These are phyloP conservation scores for Iselma pallidipennis DNA, from an alignment of 2,888 invertebrate genomes.

Conservation along the genomic window DNA sequence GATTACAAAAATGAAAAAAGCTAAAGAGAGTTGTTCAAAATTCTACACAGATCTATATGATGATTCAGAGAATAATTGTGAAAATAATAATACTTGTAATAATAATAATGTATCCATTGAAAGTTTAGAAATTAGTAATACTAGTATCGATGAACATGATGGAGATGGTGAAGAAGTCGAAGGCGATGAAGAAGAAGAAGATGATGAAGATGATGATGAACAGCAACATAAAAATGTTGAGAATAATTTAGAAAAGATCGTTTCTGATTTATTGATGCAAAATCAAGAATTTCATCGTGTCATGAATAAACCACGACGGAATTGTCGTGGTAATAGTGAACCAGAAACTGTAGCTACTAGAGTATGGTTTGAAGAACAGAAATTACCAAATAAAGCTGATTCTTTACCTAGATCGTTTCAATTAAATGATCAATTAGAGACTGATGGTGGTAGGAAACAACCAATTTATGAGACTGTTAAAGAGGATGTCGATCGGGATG, in stretches of 20 bases:
- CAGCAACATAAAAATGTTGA: conserved; percentile 51
- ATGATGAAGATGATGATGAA: conserved; percentile 55
- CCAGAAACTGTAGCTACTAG: conserved; percentile 60
- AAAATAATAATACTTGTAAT: conserved; percentile 62
- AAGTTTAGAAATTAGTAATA: conserved; percentile 52
- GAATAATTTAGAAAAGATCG: conserved; percentile 74
- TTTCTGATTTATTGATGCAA: conserved; percentile 80
- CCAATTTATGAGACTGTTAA: conserved; percentile 40
- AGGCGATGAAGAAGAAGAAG: conserved; percentile 44
- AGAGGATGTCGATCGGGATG: conserved; percentile 40
- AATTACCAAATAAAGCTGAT: conserved; percentile 72
- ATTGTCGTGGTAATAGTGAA: conserved; percentile 46
- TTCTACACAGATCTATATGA: conserved; percentile 72
- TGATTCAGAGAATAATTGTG: conserved; percentile 54
- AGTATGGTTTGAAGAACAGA: neutral
- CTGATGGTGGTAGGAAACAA: conserved; percentile 55
- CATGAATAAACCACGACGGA: conserved; percentile 68
- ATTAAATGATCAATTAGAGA: conserved; percentile 60
- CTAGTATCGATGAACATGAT: conserved; percentile 60
- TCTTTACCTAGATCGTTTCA: conserved; percentile 80
- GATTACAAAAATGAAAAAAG: conserved; percentile 71
- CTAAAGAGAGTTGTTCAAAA: conserved; percentile 62
- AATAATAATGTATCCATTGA: conserved; percentile 63
- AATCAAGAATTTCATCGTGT: conserved; percentile 81
- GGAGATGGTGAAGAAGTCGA: conserved; percentile 22